Base-by-base conservation (phyloP, 2,888 invertebrate species). In the Hypomecis atomaria region DNA sequence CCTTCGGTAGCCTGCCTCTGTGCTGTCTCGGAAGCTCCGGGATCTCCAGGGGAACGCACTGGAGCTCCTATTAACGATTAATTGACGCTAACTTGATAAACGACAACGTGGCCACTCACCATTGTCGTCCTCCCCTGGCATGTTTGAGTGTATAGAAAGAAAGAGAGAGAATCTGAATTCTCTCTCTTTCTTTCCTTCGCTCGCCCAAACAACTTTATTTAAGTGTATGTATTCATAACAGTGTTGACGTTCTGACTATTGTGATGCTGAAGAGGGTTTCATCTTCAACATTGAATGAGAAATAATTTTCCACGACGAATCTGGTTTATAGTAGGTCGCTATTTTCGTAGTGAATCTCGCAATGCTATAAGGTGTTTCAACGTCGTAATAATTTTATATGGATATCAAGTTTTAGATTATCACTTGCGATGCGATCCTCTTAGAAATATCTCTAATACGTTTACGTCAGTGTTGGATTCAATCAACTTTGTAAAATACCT, bases 281-380 rank as follows among this genome's bases (percentile, higher is more conserved):
- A 42, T n/a, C 40, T 42, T 6, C 5, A 37, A 13, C 23, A 6
- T 52, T 40, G 42, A 42, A 53, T 42, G 33, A 53, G 53, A 42
- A 23, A 36, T 7, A 6, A 40, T 38, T 42, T 50, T n/a, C 33
- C 6, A 7, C 42, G 33, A 7, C 33, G 42, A 6, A n/a, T 42
- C 42, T 42, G 10, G 33, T 43, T 33, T 43, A n/a, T 33, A 43
- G 43, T 43, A 44, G 11, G 40, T 23, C n/a, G 36, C 34, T 43
- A 43, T 54, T 34, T 44, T 54, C 44, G 43, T n/a, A 33, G 43
- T 54, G 54, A 43, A 44, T 36, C 54, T n/a, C 43, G 34, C n/a
- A 8, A 11, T 36, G 43, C 34, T 52, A 42, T 43, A 43, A 54
- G 53, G 43, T 54, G 43, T 11, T 11, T 40, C 10, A 11, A 42